Percentiles rank a stretch among this genome's conserved stretches.
Conservation (phyloP, 2,888 invertebrate genomes). For the Drosophila pseudotakahashii region DNA sequence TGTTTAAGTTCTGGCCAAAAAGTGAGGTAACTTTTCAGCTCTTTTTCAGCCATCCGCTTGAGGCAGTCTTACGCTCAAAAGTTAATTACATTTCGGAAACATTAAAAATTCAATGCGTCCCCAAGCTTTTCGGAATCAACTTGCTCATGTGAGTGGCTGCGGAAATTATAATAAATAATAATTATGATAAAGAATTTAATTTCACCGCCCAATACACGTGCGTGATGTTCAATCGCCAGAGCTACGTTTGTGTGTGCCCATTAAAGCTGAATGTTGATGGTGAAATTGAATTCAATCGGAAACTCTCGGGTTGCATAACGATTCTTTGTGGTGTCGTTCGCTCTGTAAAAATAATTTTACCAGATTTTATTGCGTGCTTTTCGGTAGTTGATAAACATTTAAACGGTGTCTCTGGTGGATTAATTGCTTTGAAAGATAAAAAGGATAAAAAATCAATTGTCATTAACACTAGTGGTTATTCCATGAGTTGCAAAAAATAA, state of each 20-base stretch:
- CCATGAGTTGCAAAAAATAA: background rate
- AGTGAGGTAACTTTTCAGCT: slow-evolving; percentile 22
- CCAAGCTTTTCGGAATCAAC: slow-evolving; percentile 11
- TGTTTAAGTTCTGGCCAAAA: slow-evolving; percentile 3
- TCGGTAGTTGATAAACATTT: slow-evolving; percentile 7
- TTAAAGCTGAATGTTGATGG: slow-evolving; percentile 8
- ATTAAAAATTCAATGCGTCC: slow-evolving; percentile 35
- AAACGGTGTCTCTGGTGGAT: background rate
- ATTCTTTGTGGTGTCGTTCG: slow-evolving; percentile 5
- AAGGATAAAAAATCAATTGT: background rate
- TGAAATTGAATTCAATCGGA: slow-evolving; percentile 22
- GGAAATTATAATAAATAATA: slow-evolving; percentile 38
- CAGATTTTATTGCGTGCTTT: background rate
- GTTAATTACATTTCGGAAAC: slow-evolving; percentile 43
- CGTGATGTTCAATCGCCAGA: background rate
- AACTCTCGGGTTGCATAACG: slow-evolving; percentile 6
- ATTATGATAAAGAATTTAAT: slow-evolving; percentile 28
- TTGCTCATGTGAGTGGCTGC: slow-evolving; percentile 14
- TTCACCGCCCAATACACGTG: slow-evolving; percentile 8
- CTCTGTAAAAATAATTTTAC: slow-evolving; percentile 6
- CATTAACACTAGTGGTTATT: background rate
- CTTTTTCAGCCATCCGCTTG: slow-evolving; percentile 3
- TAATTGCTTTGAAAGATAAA: slow-evolving; percentile 9
- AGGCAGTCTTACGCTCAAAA: slow-evolving; percentile 11
- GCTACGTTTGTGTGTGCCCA: background rate